Evolutionary conservation across 2,113 vertebrate genomes (phyloP).

Genomic region (Thomomys bottae): DNA sequence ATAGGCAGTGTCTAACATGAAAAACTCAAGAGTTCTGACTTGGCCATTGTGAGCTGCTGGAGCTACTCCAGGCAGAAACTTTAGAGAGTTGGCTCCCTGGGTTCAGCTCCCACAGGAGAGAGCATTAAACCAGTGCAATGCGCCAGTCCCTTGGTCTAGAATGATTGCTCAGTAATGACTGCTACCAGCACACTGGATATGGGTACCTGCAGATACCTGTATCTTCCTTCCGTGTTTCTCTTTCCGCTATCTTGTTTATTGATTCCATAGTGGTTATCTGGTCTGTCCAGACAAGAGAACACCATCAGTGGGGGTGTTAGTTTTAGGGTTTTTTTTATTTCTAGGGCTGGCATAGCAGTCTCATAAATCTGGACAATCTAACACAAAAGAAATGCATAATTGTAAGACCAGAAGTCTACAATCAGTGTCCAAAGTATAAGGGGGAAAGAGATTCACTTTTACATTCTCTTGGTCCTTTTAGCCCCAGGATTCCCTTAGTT

Average conservation of each 20-base stretch:
- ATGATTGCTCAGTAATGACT: neutral
- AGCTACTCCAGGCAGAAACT: neutral
- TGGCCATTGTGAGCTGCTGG: neutral
- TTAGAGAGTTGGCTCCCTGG: neutral
- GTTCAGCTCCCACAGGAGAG: neutral
- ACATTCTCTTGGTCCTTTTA: no score
- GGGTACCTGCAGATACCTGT: neutral
- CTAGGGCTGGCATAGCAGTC: neutral
- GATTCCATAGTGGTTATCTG: neutral
- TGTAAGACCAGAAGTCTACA: neutral
- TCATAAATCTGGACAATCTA: neutral
- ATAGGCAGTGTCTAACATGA: neutral
- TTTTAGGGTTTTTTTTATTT: neutral
- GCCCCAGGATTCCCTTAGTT: neutral
- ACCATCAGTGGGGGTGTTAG: neutral
- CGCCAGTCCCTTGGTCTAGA: neutral
- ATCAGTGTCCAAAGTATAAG: neutral
- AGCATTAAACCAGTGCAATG: fast-evolving
- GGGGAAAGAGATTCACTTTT: neutral
- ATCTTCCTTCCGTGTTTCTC: neutral
- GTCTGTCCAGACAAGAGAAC: neutral
- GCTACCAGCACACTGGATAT: neutral
- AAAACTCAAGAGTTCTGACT: neutral
- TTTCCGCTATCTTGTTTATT: neutral
- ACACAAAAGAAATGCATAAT: neutral